Evolutionary conservation across 1,140 invertebrate species (phyloP), one percentile per base, ranked within the genome.

Genomic region (Vanessa tameamea): DNA sequence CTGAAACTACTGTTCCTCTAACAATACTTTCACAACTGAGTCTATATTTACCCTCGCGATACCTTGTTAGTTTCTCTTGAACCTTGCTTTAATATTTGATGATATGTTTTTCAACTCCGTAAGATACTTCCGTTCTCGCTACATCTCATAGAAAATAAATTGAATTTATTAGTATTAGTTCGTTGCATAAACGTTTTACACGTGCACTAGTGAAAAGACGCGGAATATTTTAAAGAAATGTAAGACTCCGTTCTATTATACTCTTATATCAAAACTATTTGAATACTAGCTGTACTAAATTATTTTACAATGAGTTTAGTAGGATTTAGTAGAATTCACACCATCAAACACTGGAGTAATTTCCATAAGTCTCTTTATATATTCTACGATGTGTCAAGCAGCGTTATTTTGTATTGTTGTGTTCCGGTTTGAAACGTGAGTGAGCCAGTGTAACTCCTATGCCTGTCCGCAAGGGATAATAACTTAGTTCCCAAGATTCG

Each of bases 151-250:
- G 23, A 61, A n/a, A 31, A 61, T 61, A 61, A 61, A 61, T 37
- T 61, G 14, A 61, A 37, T 61, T 61, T 61, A 61, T 61, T 15
- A 61, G 16, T 61, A 61, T 61, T 61, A 61, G 57, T 13, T 37
- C 26, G 20, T 61, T 23, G 14, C 57, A n/a, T 61, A 61, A 61
- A 37, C 57, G 57, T 61, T 61, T 20, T 31, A 61, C 57, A 61
- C 57, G 26, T 61, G 31, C 15, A 43, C 57, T 37, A 13, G 53
- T 2, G 51, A 53, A 53, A 13, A 57, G 31, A 61, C 43, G 57
- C 31, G 31, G 14, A 61, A 37, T 15, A 37, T 31, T 37, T 61
- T 37, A 37, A 61, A n/a, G 15, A 61, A 43, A 37, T 61, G 13
- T 4, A 37, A 61, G 26, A 15, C 5, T 59, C 1, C 4, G 23